Evolutionary conservation across 2,113 vertebrate genomes (phyloP), one percentile per base, ranked within the genome.

Genomic region (Sturnus vulgaris): DNA sequence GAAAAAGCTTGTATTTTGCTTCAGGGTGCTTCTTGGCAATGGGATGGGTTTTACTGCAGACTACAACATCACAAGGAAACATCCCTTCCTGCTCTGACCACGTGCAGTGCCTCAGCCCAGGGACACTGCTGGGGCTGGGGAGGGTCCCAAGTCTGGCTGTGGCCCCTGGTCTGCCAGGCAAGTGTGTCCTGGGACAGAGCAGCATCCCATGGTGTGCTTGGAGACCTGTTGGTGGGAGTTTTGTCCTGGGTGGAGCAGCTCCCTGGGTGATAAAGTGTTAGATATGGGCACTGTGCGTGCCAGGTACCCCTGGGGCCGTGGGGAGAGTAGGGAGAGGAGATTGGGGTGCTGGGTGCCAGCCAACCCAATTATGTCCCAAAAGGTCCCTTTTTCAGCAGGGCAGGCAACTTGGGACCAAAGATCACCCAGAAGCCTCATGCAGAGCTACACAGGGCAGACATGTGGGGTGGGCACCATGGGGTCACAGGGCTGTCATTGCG

Each of bases 71-170:
- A 3, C 37, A 76, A 83, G 44, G 40, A 30, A 84, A 24, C 37
- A 24, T 37, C 49, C 27, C 42, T 69, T 82, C 28, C 33, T 28
- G 14, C 39, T 84, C 53, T 85, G 66, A 39, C 66, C 16, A 3
- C 11, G 18, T 50, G n/a, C 50, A 25, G 59, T 0, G 0, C 47
- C 19, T 77, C 40, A 1, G 5, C n/a, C 11, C 2, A 9, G 19
- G 25, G 17, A 22, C 11, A 49, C 15, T 47, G 28, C 42, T 79
- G 79, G 13, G 18, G 39, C 24, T 82, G 37, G 6, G 14, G 31
- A 27, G 24, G 20, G 28, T 88, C n/a, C 20, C 24, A 42, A 78
- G n/a, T 21, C 24, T 50, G 52, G 14, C 23, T 73, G 14, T 35
- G 44, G 28, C 28, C 76, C 7, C 1, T 60, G 49, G 31, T 50